phyloP scores from a whole-genome alignment of 2,888 invertebrate genomes.

The Habrosyne pyritoides region DNA sequence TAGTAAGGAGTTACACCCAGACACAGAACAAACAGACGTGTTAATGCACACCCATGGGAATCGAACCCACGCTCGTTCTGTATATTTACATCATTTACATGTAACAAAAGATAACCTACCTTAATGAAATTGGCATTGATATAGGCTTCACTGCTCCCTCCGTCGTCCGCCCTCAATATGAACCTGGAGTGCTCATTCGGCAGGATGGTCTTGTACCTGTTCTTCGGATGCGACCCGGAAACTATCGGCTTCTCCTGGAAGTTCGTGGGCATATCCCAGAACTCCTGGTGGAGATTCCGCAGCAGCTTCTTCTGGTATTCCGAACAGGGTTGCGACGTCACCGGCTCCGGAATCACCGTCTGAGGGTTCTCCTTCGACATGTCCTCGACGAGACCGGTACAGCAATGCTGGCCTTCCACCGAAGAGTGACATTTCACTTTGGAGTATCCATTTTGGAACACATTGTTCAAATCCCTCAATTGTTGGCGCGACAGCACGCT shows the following conservation, averaged over 20 bases:
- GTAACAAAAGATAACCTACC: conserved; percentile 74
- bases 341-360: conserved; percentile 64
- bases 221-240: conserved; percentile 94
- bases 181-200: conserved; percentile 95
- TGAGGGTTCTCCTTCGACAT: conserved; percentile 64
- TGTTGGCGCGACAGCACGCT: conserved; percentile 85
- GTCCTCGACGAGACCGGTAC: conserved; percentile 61
- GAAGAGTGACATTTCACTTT: conserved; percentile 67
- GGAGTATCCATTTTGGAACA: conserved; percentile 83
- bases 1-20: no score
- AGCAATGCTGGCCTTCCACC: conserved; percentile 62
- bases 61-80: not conserved
- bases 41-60: no score
- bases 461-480: conserved; percentile 82
- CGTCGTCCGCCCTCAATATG: conserved; percentile 81
- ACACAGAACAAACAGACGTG: no score
- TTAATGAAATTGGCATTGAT: conserved; percentile 97
- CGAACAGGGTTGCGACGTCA: conserved; percentile 74
- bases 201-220: conserved; percentile 94
- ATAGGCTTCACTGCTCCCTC: conserved; percentile 86
- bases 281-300: conserved; percentile 90
- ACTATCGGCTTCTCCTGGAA: conserved; percentile 95
- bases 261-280: conserved; percentile 97
- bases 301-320: conserved; percentile 85
- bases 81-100: no score